Evolutionary conservation across 2,113 vertebrate genomes (phyloP), one percentile per base, ranked within the genome.

Genomic region (Trogon melanurus): DNA sequence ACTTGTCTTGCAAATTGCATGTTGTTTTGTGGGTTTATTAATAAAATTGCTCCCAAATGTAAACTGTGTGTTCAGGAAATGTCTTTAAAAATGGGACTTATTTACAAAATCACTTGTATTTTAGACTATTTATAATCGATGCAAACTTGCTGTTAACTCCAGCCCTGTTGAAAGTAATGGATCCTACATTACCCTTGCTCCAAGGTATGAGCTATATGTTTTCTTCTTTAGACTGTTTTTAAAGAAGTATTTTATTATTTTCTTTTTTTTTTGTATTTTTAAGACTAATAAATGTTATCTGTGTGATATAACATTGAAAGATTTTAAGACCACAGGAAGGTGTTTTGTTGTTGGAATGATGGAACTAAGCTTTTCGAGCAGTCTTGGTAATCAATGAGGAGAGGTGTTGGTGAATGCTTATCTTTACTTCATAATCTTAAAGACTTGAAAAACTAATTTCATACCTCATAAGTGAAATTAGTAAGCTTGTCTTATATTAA

Each of bases 71-170:
- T 70, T 47, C 32, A 83, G 38, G 27, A 79, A 81, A 50, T 70
- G 5, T 50, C 25, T 90, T 91, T 51, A 25, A 61, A 79, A 88
- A 50, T 61, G 6, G 6, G 13, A 62, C 14, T 76, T 50, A 53
- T 2, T 53, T 75, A 14, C 3, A 88, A 79, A 76, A 47, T 89
- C 12, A 69, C 75, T 96, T 91, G 23, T 95, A 38, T 97, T 98
- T 80, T 92, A 99, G 99, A 99, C 99, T 32, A 98, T 99, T 95
- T 99, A 99, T 85, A 99, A 99, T 93, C 98, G 99, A 54, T 99
- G 99, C 95, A 97, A 98, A 81, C 97, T 95, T 86, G 97, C 97
- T 19, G 93, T 97, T 86, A 98, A 98, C 73, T 98, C 98, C 81
- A 98, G 98, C 72, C 98, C 98, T 82, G 71, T 97, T 44, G 98